Percentiles rank a stretch among this genome's conserved stretches.
Conservation (phyloP, 2,113 vertebrate species). For the Rhinopithecus roxellana region DNA sequence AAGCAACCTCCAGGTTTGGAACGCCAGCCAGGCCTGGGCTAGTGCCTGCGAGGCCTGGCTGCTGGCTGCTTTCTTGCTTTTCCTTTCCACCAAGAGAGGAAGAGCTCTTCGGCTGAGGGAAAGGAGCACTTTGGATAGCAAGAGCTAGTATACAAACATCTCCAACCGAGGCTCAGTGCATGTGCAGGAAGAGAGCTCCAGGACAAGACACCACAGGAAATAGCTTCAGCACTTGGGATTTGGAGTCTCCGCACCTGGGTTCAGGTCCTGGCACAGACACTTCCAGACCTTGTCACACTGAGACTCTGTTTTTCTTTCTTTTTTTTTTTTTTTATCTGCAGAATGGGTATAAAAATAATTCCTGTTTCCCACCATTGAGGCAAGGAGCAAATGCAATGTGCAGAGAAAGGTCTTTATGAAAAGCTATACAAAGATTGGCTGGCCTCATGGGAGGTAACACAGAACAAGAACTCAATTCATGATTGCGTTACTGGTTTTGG, state of each 20-base stretch:
- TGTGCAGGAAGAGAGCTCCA: accelerated
- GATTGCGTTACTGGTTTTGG: neutral
- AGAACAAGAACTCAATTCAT: neutral
- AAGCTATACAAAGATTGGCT: neutral
- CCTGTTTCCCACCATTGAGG: neutral
- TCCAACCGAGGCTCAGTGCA: neutral
- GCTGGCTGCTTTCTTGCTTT: neutral
- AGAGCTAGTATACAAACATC: accelerated
- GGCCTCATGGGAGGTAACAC: neutral
- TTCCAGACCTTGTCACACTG: neutral
- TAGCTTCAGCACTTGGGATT: too few species aligned
- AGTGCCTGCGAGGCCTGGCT: neutral
- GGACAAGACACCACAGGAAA: neutral
- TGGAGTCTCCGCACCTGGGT: neutral
- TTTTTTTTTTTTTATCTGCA: neutral
- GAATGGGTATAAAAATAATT: neutral
- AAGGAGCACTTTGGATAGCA: neutral
- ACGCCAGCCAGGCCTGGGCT: neutral
- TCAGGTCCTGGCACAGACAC: neutral
- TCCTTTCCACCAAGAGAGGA: neutral
- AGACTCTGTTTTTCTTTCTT: neutral
- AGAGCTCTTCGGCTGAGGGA: neutral
- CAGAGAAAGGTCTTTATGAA: neutral
- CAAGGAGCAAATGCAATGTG: neutral
- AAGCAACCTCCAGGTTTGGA: neutral